Conservation (phyloP, 2,797 vertebrate genomes). For the Pangasius larnaudii region DNA sequence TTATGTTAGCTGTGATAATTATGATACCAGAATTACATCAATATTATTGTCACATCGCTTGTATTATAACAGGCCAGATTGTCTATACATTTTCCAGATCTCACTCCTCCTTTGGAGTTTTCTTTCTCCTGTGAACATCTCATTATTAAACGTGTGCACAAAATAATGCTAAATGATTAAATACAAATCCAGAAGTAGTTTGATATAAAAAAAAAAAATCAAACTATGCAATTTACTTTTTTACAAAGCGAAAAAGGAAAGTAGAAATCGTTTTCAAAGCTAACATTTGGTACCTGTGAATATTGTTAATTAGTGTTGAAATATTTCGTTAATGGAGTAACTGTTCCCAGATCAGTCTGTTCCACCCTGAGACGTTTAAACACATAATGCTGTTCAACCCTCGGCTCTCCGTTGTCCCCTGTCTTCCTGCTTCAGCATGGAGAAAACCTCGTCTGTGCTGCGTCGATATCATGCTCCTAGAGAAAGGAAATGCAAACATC, state of each 20-base stretch:
- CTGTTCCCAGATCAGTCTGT: background rate
- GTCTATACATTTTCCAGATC: background rate
- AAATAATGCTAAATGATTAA: background rate
- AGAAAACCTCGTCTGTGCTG: constrained; percentile 75
- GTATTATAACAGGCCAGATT: background rate
- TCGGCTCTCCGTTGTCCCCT: background rate
- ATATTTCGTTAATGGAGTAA: background rate
- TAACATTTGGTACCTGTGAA: background rate
- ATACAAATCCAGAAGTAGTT: background rate
- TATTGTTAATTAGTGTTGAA: background rate
- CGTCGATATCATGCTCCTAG: constrained; percentile 86
- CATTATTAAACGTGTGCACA: background rate
- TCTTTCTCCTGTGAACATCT: background rate
- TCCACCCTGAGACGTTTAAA: background rate
- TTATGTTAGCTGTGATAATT: background rate
- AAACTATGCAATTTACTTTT: background rate
- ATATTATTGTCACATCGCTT: background rate
- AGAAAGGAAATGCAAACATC: background rate
- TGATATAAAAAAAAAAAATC: background rate
- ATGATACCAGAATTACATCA: background rate
- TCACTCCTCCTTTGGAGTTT: too few relatives aligned
- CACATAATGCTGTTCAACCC: background rate
- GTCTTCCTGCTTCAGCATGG: constrained; percentile 20
- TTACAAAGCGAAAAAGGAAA: background rate
- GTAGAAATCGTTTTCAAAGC: background rate